Evolutionary conservation across 1,140 invertebrate species (phyloP), one percentile per base, ranked within the genome.

Genomic region (Pollicipes pollicipes): DNA sequence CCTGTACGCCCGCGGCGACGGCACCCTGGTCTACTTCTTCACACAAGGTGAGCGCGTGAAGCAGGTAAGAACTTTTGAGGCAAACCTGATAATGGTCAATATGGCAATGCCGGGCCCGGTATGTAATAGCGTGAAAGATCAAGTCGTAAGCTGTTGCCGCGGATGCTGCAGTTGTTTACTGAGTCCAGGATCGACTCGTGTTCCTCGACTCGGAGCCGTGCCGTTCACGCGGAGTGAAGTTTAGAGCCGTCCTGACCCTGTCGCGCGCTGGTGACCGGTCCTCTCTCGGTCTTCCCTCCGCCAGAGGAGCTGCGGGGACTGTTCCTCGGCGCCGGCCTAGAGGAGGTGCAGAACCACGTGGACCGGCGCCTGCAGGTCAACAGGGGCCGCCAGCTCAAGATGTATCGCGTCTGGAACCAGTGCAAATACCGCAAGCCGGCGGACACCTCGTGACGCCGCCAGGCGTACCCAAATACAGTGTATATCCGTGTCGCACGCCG

Each of bases 321-420:
- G 73, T 95, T 98, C 79, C 82, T 80, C 66, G 79, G 79, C 69
- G 84, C 82, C 71, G 91, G 91, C 0, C 88, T 98, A 74, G 74
- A 80, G 35, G 91, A 97, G 81, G 86, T 89, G 76, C 88, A 93
- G 77, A 93, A 93, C 77, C 79, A 90, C 24, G 85, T 92, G 45
- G 97, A 99, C 77, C 85, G 90, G 79, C 83, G 97, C 75, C 81
- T 99, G 30, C 93, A 97, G 85, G 92, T 98, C 0, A 99, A 99
- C 83, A 86, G 97, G 76, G 88, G 90, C 0, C 92, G 89, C 79
- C 86, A 93, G 81, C 80, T 98, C 3, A 97, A 89, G 80, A 99
- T 99, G 96, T 98, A 97, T 77, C 83, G 96, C 80, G 88, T 98
- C 58, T 99, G 95, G 96, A 88, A 98, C 76, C 95, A 98, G 83